Conservation (phyloP, 2,113 vertebrate species). For the Hypomesus transpacificus region DNA sequence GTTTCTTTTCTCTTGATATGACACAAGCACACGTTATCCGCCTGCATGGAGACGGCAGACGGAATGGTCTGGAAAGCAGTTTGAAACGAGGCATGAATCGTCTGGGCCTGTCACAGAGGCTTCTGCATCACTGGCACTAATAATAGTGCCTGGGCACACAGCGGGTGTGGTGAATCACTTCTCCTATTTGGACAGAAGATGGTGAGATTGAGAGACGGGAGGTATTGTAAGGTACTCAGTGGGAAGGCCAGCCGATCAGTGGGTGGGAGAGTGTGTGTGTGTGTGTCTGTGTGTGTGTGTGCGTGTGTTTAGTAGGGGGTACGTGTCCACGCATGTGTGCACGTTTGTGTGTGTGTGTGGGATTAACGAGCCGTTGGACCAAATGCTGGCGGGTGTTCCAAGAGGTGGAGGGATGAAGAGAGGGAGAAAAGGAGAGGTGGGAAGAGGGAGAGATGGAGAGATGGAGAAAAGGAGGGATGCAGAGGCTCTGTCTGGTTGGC, state of each 20-base stretch:
- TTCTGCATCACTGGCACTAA: neutral
- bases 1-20: too few species aligned
- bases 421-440: neutral
- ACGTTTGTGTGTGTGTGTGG: constrained; percentile 3
- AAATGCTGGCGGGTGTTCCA: neutral
- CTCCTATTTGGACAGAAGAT: neutral
- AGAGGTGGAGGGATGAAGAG: neutral
- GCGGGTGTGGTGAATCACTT: neutral
- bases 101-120: neutral
- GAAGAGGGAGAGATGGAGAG: too few species aligned
- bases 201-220: neutral
- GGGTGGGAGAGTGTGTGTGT: neutral
- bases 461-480: too few species aligned
- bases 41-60: too few species aligned
- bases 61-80: neutral
- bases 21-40: too few species aligned
- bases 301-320: neutral
- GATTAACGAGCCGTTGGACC: constrained; percentile 3
- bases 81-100: neutral
- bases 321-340: neutral
- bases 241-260: neutral
- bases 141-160: neutral
- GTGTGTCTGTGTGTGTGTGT: neutral
- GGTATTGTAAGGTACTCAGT: neutral
- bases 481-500: too few species aligned